Conservation (phyloP, 2,888 invertebrate genomes). For the Glyphotaelius pellucidus region DNA sequence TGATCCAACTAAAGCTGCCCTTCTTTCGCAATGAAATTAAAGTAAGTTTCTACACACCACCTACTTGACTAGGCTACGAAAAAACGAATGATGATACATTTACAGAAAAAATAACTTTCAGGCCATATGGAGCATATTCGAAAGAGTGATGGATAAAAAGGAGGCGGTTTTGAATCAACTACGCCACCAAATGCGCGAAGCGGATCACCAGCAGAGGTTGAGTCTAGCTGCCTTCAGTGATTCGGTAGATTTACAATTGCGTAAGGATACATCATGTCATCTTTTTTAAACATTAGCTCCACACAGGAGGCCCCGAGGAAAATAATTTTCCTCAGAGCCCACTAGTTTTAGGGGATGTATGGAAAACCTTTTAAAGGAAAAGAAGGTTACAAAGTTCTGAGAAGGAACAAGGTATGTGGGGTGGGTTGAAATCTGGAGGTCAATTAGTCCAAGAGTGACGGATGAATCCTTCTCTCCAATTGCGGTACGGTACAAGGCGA, state of each 20-base stretch:
- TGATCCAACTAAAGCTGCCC: constrained; percentile 49
- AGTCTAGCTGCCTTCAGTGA: constrained; percentile 50
- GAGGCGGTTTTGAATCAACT: constrained; percentile 50
- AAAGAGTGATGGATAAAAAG: constrained; percentile 56
- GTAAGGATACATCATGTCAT: neutral
- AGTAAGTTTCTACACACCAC: constrained; percentile 17
- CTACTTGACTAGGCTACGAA: neutral
- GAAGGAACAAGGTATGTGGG: too few species aligned
- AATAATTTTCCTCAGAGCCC: too few species aligned
- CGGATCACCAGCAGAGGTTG: constrained; percentile 54
- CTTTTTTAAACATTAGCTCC: neutral
- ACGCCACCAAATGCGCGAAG: constrained; percentile 29
- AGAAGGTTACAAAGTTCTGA: too few species aligned
- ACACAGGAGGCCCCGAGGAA: too few species aligned
- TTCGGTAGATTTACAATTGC: constrained; percentile 22
- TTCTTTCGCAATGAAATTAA: constrained; percentile 45
- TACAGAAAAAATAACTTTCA: neutral
- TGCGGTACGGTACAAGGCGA: too few species aligned
- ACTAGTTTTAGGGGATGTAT: too few species aligned
- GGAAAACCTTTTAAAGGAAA: too few species aligned
- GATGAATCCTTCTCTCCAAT: too few species aligned
- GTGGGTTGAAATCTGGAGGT: too few species aligned
- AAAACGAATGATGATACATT: neutral
- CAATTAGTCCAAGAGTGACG: too few species aligned
- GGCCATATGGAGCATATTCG: constrained; percentile 43